Percentiles rank a stretch among this genome's conserved stretches.
These are phyloP conservation scores for Takifugu flavidus DNA, from an alignment of 2,113 vertebrate genomes.

Conservation along the genomic window DNA sequence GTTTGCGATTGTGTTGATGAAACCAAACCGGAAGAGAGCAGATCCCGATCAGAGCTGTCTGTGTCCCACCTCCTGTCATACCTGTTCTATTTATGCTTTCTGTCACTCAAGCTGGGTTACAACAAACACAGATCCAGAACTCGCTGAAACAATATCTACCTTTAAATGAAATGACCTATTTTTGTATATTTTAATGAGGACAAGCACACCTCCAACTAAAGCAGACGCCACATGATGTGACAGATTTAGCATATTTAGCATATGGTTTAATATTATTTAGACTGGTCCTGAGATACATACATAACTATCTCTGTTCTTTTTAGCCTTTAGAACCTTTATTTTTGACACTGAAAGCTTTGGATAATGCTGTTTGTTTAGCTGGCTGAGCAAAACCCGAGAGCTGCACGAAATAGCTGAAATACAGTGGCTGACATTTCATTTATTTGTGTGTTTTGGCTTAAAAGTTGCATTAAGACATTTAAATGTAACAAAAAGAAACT, in stretches of 20 bases:
- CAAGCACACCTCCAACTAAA: slow-evolving; percentile 74
- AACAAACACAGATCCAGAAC: slow-evolving; percentile 54
- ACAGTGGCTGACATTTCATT: slow-evolving; percentile 30
- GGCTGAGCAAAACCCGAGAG: slow-evolving; percentile 26
- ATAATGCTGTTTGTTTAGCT: slow-evolving; percentile 29
- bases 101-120: slow-evolving; percentile 46
- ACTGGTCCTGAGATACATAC: slow-evolving; percentile 40
- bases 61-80: slow-evolving; percentile 54
- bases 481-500: slow-evolving; percentile 17
- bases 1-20: slow-evolving; percentile 24
- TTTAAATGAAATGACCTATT: slow-evolving; percentile 75
- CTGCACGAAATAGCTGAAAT: neutral
- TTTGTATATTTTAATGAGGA: slow-evolving; percentile 75
- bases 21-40: too few relatives aligned
- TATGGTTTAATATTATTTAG: slow-evolving; percentile 32
- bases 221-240: slow-evolving; percentile 26
- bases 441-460: slow-evolving; percentile 16
- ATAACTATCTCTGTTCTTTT: slow-evolving; percentile 17
- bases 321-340: slow-evolving; percentile 36
- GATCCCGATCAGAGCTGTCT: slow-evolving; percentile 30
- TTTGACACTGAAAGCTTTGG: slow-evolving; percentile 37
- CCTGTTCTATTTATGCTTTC: slow-evolving; percentile 57
- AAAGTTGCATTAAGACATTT: slow-evolving; percentile 14
- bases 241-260: slow-evolving; percentile 51
- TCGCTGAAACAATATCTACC: slow-evolving; percentile 56